Conservation (phyloP, 2,797 vertebrate genomes). For the Columba guinea region DNA sequence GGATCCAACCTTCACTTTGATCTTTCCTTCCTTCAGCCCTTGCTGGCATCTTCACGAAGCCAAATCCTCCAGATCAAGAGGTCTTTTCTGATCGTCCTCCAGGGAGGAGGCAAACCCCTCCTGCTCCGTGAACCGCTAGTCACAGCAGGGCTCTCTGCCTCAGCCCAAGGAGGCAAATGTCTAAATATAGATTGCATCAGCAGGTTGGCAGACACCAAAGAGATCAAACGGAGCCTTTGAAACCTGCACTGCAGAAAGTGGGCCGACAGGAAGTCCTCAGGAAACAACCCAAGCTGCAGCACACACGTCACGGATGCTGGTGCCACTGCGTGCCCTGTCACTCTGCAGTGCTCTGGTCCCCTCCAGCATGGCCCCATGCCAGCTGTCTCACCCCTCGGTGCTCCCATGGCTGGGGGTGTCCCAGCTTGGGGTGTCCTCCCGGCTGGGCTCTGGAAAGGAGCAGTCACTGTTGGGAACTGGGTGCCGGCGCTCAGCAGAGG, state of each 20-base stretch:
- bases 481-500: neutral
- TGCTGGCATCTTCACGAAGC: neutral
- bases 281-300: neutral
- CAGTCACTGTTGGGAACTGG: rapidly evolving
- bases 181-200: neutral
- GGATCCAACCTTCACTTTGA: neutral
- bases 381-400: neutral
- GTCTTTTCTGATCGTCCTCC: neutral
- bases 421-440: neutral
- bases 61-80: rapidly evolving
- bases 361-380: rapidly evolving
- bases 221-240: neutral
- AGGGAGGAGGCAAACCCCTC: neutral
- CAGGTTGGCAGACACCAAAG: neutral
- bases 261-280: neutral
- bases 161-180: neutral
- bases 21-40: neutral
- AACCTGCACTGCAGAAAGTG: neutral
- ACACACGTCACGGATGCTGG: rapidly evolving
- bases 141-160: neutral
- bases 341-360: neutral
- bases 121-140: neutral
- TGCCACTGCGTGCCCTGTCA: rapidly evolving
- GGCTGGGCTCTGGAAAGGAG: neutral
- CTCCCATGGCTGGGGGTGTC: too few relatives aligned